phyloP scores from a whole-genome alignment of 1,140 invertebrate genomes.

The Aphidius gifuensis region DNA sequence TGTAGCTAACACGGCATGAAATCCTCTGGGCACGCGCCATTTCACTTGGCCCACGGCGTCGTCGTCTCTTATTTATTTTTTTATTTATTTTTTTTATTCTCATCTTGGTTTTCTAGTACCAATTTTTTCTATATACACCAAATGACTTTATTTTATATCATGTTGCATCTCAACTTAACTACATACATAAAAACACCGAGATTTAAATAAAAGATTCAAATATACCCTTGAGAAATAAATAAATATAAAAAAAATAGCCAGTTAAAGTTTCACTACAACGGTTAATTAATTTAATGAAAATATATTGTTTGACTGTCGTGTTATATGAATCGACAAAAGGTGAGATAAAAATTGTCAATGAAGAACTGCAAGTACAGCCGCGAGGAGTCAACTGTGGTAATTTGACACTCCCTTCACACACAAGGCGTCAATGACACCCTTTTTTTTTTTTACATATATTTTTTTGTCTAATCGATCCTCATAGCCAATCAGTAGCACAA shows the following conservation, averaged over 20 bases:
- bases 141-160: neutral
- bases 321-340: slow-evolving; percentile 10
- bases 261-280: neutral
- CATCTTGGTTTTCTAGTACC: neutral
- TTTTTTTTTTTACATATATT: slow-evolving; percentile 27
- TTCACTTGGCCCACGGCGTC: slow-evolving; percentile 31
- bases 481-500: slow-evolving; percentile 16
- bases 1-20: slow-evolving; percentile 33
- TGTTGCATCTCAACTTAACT: slow-evolving; percentile 5
- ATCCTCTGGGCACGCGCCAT: slow-evolving; percentile 35
- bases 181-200: neutral
- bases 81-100: neutral
- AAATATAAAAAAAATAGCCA: too few species aligned
- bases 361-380: slow-evolving; percentile 49
- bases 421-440: slow-evolving; percentile 46
- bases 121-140: neutral
- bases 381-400: slow-evolving; percentile 34
- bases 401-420: slow-evolving; percentile 27
- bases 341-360: slow-evolving; percentile 46
- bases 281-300: neutral
- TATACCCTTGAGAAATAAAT: neutral
- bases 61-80: slow-evolving; percentile 18
- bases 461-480: slow-evolving; percentile 13
- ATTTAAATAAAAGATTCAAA: neutral
- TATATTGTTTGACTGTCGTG: too few species aligned